Conservation (phyloP, 2,888 invertebrate species). For the Platycnemis pennipes region DNA sequence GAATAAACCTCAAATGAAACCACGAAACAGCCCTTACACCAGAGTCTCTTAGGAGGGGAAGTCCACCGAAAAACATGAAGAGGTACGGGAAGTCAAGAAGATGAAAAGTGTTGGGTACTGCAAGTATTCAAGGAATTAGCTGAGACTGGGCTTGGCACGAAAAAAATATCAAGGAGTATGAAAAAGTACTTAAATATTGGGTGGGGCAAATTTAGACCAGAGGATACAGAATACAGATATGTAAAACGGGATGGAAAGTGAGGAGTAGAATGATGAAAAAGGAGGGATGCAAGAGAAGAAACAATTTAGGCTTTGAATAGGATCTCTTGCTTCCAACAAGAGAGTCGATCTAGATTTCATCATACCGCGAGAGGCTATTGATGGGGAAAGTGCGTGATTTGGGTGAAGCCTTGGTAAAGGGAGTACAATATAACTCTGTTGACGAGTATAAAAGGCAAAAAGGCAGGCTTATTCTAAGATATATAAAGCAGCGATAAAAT, state of each 20-base stretch:
- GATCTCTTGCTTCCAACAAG: too few species aligned
- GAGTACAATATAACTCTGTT: too few species aligned
- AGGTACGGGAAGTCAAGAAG: background rate
- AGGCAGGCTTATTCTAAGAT: too few species aligned
- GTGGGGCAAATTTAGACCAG: background rate
- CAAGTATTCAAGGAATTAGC: background rate
- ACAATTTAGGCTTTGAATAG: too few species aligned
- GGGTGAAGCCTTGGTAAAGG: too few species aligned
- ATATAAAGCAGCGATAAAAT: too few species aligned
- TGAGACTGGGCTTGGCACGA: background rate
- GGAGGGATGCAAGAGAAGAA: too few species aligned
- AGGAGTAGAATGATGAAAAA: background rate
- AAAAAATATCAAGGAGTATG: background rate
- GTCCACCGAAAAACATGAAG: background rate
- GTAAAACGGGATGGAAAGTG: background rate
- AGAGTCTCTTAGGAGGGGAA: background rate
- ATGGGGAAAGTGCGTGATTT: too few species aligned
- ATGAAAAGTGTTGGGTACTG: background rate
- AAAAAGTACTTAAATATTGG: background rate
- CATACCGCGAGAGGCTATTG: too few species aligned
- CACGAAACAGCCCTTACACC: background rate
- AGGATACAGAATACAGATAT: too few species aligned
- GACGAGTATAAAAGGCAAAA: too few species aligned
- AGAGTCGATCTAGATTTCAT: too few species aligned
- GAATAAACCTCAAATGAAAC: background rate